Base-by-base conservation (phyloP, 2,888 invertebrate species). In the Oscheius sp. region DNA sequence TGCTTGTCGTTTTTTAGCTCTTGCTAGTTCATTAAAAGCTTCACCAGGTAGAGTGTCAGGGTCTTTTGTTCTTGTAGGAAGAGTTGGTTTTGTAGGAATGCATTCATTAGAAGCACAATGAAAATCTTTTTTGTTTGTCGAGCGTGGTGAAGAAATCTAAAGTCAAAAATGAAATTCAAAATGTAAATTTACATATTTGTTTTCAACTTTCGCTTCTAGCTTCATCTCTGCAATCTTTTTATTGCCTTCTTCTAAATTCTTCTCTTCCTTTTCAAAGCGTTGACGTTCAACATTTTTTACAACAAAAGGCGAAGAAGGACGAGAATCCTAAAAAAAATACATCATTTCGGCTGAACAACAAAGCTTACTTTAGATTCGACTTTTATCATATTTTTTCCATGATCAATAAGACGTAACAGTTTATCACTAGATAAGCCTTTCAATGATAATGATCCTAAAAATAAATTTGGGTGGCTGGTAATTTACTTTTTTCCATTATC, bases 81-180 rank as follows among this genome's bases (percentile, higher is more conserved):
- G 32, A 24, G 26, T 38, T 5, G 59, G 44, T 49, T 59, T 67
- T 8, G 30, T n/a, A 14, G 67, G 67, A 32, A 59, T n/a, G 30
- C 57, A 59, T 47, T 67, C 67, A 24, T 67, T 67, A 22, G 59
- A 30, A 9, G 67, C 67, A 49, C 67, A 67, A 20, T 57, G 67
- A 36, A 67, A 67, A 5, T 67, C 67, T 33, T 32, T 45, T 2
- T 33, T 28, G 24, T 26, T 20, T 8, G 8, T 36, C 5, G 38
- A 36, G 4, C 51, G 28, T 6, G 65, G 65, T 14, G 65, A 65
- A 26, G 64, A 44, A 41, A 32, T 26, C 65, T 59, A 32, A 22
- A 64, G 22, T 14, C 20, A n/a, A 2, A 20, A 45, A 51, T 24
- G 30, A 30, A 3, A 9, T 30, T 26, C 17, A 12, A 28, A 51